Evolutionary conservation across 1,140 invertebrate genomes (phyloP).

Genomic region (Saccostrea echinata): DNA sequence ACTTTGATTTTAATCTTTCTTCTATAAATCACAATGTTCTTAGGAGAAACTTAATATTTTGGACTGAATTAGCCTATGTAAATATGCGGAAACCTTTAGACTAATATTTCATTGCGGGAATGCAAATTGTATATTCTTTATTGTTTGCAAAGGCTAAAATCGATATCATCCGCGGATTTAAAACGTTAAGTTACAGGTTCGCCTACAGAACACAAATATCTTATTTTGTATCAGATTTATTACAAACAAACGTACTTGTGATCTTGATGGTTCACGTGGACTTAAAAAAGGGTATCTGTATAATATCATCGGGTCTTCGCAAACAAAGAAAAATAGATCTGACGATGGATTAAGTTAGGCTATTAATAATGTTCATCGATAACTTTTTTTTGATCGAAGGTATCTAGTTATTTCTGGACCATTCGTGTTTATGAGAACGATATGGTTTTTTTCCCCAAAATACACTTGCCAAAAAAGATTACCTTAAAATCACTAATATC

Average conservation of each 20-base stretch:
- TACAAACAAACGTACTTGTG: background rate
- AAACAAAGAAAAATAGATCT: background rate
- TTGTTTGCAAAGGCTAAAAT: constrained; percentile 22
- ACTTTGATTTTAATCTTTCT: background rate
- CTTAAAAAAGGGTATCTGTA: background rate
- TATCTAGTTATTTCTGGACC: background rate
- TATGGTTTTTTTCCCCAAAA: too few relatives aligned
- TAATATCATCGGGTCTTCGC: background rate
- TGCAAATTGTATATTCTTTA: constrained; percentile 6
- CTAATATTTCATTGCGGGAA: background rate
- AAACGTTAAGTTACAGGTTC: constrained; percentile 18
- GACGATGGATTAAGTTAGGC: background rate
- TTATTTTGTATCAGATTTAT: constrained; percentile 14
- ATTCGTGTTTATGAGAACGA: background rate
- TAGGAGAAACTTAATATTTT: background rate
- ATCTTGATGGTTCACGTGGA: background rate
- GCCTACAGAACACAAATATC: background rate
- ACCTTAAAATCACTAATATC: too few relatives aligned
- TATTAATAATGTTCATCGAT: background rate
- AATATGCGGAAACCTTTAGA: background rate
- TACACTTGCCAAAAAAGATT: too few relatives aligned
- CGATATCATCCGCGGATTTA: constrained; percentile 25
- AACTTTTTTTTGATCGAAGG: background rate
- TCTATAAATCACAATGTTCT: background rate
- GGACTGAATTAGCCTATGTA: background rate